phyloP scores from a whole-genome alignment of 2,113 vertebrate species.

The Nesogale talazaci region DNA sequence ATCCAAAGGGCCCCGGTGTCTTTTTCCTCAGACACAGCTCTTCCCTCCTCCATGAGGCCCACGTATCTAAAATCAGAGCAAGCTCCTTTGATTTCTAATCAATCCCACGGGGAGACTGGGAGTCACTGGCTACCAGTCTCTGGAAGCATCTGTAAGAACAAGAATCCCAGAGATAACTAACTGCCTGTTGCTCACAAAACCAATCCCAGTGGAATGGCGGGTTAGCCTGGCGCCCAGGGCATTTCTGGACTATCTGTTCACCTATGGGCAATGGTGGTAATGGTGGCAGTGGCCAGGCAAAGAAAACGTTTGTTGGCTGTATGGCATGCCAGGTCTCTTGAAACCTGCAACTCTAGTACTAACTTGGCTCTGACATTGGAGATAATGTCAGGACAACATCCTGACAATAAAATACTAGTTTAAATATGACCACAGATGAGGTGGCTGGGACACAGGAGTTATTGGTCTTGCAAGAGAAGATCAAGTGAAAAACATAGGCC shows the following conservation, averaged over 20 bases:
- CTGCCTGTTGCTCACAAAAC: not conserved
- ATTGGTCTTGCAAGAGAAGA: not conserved
- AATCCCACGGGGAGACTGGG: constrained; percentile 6
- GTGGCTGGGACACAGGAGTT: not conserved
- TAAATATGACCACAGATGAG: not conserved
- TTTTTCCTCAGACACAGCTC: constrained; percentile 46
- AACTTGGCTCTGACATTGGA: not conserved
- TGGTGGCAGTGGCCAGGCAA: constrained; percentile 41
- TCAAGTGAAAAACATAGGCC: constrained; percentile 43
- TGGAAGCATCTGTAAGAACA: constrained; percentile 17
- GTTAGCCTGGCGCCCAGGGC: constrained; percentile 43
- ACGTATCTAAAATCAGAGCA: constrained; percentile 34
- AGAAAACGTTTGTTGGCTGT: constrained; percentile 50
- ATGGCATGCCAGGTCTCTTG: not conserved
- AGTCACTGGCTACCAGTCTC: not conserved
- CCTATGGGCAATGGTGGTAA: not conserved
- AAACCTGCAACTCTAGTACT: not conserved
- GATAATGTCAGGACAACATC: not conserved
- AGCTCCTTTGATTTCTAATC: constrained; percentile 31
- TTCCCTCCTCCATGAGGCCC: too few species aligned
- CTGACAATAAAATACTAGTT: not conserved
- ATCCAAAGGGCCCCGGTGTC: constrained; percentile 22
- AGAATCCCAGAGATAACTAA: constrained; percentile 8
- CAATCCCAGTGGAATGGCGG: not conserved
- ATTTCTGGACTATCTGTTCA: constrained; percentile 34